These are phyloP conservation scores for Cistogaster globosa DNA, from an alignment of 2,888 invertebrate genomes.

Conservation along the genomic window DNA sequence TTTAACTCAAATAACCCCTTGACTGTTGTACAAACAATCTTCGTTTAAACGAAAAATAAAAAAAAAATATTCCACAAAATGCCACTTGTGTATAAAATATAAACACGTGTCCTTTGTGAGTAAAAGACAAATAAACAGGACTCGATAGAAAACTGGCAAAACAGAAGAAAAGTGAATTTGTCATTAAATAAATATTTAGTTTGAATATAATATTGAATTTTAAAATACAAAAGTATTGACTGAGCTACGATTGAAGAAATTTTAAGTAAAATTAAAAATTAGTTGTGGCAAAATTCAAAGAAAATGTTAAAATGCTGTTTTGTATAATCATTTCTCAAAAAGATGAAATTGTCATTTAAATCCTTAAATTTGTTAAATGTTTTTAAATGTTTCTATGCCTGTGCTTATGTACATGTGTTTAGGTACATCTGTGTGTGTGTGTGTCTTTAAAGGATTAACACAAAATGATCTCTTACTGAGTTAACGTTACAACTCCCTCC, in stretches of 20 bases:
- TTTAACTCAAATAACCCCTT: slow-evolving; percentile 54
- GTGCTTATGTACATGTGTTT: slow-evolving; percentile 8
- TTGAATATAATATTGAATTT: slow-evolving; percentile 61
- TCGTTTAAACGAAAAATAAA: slow-evolving; percentile 1
- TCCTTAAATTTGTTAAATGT: not conserved
- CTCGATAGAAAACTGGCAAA: not conserved
- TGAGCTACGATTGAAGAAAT: not conserved
- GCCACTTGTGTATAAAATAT: slow-evolving; percentile 7
- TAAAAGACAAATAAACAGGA: slow-evolving; percentile 39
- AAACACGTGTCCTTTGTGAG: slow-evolving; percentile 63
- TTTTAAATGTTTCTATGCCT: not conserved
- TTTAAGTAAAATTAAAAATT: not conserved
- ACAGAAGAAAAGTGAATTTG: slow-evolving; percentile 17
- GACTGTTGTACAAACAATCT: slow-evolving; percentile 42
- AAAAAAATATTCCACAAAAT: slow-evolving; percentile 26
- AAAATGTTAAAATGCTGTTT: not conserved
- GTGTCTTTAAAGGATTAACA: slow-evolving; percentile 58
- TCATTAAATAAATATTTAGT: slow-evolving; percentile 65
- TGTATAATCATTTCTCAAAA: not conserved
- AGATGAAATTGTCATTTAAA: slow-evolving; percentile 9
- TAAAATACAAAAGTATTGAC: not conserved
- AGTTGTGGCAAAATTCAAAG: not conserved
- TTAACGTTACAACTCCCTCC: slow-evolving; percentile 41
- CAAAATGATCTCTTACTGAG: slow-evolving; percentile 65
- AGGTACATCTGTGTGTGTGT: not conserved